Percentiles rank a stretch among this genome's conserved stretches.
Evolutionary conservation across 2,888 invertebrate species (phyloP).

Genomic region (Lomographa bimaculata): DNA sequence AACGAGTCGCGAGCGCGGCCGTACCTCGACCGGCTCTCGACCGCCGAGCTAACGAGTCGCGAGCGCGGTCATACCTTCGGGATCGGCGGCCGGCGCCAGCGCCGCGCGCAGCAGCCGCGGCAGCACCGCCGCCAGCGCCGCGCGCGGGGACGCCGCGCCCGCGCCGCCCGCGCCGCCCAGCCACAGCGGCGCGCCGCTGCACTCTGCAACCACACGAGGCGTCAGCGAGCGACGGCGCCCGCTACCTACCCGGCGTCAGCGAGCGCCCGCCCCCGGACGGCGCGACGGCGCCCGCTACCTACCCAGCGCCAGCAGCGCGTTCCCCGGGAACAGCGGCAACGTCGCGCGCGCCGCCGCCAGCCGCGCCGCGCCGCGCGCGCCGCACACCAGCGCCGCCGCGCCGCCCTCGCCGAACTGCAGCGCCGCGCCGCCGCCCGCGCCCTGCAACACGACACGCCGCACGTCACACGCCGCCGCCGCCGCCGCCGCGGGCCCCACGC

Average conservation of each 20-base stretch:
- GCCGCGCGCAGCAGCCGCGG: conserved; percentile 42
- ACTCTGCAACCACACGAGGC: conserved; percentile 9
- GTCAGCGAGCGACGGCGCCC: conserved; percentile 34
- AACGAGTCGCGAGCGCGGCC: no score
- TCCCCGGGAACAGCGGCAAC: conserved; percentile 39
- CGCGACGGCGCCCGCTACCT: no score
- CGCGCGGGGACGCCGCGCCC: conserved; percentile 24
- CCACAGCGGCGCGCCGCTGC: conserved; percentile 25
- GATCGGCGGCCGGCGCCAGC: conserved; percentile 29
- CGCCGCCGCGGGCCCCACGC: background rate
- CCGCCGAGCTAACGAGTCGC: no score
- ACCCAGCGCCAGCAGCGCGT: conserved; percentile 44
- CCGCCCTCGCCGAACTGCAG: conserved; percentile 52
- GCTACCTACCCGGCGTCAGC: conserved; percentile 34
- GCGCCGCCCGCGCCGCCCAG: conserved; percentile 31
- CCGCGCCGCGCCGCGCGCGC: conserved; percentile 37
- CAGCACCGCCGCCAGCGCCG: conserved; percentile 39
- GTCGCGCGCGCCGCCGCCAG: conserved; percentile 31
- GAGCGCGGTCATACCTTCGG: no score
- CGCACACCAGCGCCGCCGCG: conserved; percentile 41
- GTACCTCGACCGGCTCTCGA: no score
- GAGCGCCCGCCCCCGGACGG: conserved; percentile 26
- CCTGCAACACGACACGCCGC: conserved; percentile 7
- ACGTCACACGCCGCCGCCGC: background rate
- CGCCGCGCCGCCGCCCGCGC: conserved; percentile 16